Conservation (phyloP, 1,140 invertebrate genomes). For the Panagrolaimus sp. region DNA sequence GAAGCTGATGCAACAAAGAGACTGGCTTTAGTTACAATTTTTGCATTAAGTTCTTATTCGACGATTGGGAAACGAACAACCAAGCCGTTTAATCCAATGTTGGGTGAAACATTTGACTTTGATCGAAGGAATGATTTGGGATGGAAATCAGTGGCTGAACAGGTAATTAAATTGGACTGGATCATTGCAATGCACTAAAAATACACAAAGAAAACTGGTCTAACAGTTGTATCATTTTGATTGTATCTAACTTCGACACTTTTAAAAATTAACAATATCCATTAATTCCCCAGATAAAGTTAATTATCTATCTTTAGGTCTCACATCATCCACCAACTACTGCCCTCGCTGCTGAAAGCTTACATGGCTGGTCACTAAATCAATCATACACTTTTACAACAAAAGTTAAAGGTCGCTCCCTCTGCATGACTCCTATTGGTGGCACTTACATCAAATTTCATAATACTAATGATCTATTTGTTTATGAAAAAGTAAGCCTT, state of each 20-base stretch:
- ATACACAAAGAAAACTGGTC: no score
- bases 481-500: conserved; percentile 83
- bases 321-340: conserved; percentile 95
- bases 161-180: conserved; percentile 62
- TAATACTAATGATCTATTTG: conserved; percentile 74
- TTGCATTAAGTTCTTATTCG: conserved; percentile 79
- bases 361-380: conserved; percentile 80
- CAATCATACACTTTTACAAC: conserved; percentile 61
- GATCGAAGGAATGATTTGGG: conserved; percentile 88
- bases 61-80: conserved; percentile 68
- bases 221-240: no score
- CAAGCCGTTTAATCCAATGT: conserved; percentile 66
- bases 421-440: conserved; percentile 78
- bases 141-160: conserved; percentile 85
- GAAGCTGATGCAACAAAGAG: conserved; percentile 88
- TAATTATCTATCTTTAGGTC: conserved; percentile 60
- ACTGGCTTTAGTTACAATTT: conserved; percentile 44
- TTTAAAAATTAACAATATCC: not conserved
- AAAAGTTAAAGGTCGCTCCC: conserved; percentile 28
- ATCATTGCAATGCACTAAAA: no score
- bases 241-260: no score
- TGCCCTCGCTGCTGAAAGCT: conserved; percentile 77
- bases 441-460: conserved; percentile 67
- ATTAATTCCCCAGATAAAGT: not conserved
- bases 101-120: conserved; percentile 90